Evolutionary conservation across 1,140 invertebrate species (phyloP).

Genomic region (Maconellicoccus hirsutus): DNA sequence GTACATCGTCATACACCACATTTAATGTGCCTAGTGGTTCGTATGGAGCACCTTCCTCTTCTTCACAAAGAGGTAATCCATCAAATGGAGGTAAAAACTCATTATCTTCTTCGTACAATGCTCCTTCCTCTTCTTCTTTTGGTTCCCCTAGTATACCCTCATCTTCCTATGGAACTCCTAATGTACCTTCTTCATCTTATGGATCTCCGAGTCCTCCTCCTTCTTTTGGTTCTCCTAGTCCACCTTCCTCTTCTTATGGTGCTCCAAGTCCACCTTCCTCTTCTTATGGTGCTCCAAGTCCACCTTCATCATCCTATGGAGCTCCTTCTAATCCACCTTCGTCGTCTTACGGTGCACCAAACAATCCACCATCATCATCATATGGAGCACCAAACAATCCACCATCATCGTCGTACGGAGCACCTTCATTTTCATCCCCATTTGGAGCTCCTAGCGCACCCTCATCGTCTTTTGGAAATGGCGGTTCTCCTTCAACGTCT

Average conservation of each 20-base stretch:
- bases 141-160: slow-evolving; percentile 16
- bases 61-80: neutral
- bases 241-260: slow-evolving; percentile 23
- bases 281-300: slow-evolving; percentile 28
- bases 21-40: slow-evolving; percentile 20
- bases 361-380: slow-evolving; percentile 32
- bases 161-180: neutral
- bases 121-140: slow-evolving; percentile 15
- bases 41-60: slow-evolving; percentile 25
- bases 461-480: neutral
- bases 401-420: slow-evolving; percentile 25
- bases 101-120: neutral
- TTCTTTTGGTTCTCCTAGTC: slow-evolving; percentile 3
- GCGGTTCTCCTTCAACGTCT: slow-evolving; percentile 23
- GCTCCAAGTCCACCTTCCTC: slow-evolving; percentile 26
- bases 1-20: slow-evolving; percentile 27
- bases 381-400: too few relatives aligned
- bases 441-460: neutral
- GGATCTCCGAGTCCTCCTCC: neutral
- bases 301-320: slow-evolving; percentile 33
- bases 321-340: slow-evolving; percentile 29
- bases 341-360: slow-evolving; percentile 27
- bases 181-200: slow-evolving; percentile 23
- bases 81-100: neutral
- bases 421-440: slow-evolving; percentile 23